Base-by-base conservation (phyloP, 2,888 invertebrate genomes). In the Zeuzera pyrina region DNA sequence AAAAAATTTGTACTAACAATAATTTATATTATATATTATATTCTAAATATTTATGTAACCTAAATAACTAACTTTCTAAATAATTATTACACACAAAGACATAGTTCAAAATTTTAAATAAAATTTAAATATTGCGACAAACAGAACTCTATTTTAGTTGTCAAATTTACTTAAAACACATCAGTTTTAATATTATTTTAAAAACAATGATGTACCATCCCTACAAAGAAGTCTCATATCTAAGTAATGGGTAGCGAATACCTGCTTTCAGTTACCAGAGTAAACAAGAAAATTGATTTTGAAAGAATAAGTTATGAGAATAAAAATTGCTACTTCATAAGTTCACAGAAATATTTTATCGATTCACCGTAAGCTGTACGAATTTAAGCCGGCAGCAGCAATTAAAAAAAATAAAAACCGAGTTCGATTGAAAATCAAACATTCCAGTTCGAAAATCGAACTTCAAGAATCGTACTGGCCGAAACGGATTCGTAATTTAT, bases 271-370 rank as follows among this genome's bases (percentile, higher is more conserved):
- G 57, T 60, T 64, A 55, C 61, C 68, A 67, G 66, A 67, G 69
- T 71, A 77, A 77, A 78, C 70, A 74, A 62, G 74, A 69, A 78
- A 79, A 79, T 79, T 79, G 78, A 79, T 78, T 79, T 72, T 71
- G 63, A 72, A 69, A 51, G 53, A 60, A 56, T 66, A 62, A 66
- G 49, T 57, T 65, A 64, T 52, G 58, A 54, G 47, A 29, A 29
- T 29, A 48, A 45, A 52, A 47, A 55, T 49, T 60, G 47, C 44
- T 39, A 46, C 51, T 55, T 55, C 49, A 50, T 55, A n/a, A n/a
- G n/a, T n/a, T n/a, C n/a, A n/a, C n/a, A n/a, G 73, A 74, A 76
- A 64, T 55, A 61, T 64, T 70, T 70, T 48, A 43, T 36, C 27
- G 35, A 19, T 6, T 8, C 19, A 6, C 8, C 5, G 5, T 19